These are phyloP conservation scores for Limnephilus lunatus DNA, from an alignment of 2,888 invertebrate species.

Conservation along the genomic window DNA sequence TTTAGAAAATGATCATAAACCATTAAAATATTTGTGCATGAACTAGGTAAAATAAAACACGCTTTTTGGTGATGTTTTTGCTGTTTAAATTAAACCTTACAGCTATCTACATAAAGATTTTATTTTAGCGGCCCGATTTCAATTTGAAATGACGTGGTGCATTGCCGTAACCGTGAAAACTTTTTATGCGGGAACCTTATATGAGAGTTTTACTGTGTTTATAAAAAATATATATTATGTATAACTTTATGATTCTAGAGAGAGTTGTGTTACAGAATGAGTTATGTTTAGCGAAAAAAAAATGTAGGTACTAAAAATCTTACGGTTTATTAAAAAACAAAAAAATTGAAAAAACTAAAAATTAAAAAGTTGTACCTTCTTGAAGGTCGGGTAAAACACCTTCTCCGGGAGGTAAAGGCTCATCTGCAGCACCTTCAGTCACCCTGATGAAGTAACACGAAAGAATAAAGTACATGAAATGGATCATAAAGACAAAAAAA, in stretches of 20 bases:
- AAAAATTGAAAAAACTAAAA: no score
- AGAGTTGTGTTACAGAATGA: background rate
- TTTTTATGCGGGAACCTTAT: no score
- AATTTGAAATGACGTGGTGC: no score
- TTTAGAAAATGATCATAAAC: no score
- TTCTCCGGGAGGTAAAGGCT: background rate
- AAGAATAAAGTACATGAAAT: background rate
- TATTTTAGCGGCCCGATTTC: no score
- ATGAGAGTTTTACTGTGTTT: no score
- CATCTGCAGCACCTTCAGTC: constrained; percentile 23
- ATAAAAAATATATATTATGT: background rate
- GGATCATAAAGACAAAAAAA: background rate
- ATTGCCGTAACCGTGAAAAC: no score
- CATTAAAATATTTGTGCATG: no score
- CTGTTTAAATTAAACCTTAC: no score
- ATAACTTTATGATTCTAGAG: background rate
- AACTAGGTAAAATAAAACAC: no score
- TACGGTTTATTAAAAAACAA: background rate
- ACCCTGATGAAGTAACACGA: constrained; percentile 78
- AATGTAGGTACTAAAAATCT: background rate
- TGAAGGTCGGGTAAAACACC: background rate
- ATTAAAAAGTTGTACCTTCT: background rate
- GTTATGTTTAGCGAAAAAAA: background rate
- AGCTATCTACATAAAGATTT: no score
- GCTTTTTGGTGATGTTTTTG: no score